Base-by-base conservation (phyloP, 1,140 invertebrate genomes). In the Lucilia cuprina region DNA sequence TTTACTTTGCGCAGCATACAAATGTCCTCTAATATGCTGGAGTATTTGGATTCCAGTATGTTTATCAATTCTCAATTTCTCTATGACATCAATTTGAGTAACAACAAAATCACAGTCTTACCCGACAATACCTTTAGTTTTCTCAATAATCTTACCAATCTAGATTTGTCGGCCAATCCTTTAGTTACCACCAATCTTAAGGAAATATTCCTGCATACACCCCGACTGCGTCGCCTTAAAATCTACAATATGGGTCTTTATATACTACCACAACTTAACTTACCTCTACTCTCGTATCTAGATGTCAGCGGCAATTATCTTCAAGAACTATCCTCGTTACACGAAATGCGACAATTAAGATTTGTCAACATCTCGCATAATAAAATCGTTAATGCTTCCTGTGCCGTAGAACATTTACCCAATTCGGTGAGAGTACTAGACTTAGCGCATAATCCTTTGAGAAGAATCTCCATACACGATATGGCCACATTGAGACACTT, bases 81-180 rank as follows among this genome's bases (percentile, higher is more conserved):
- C 35, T 94, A 95, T n/a, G 93, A 93, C 84, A 92, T 98, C 19
- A 95, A 96, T 92, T 92, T 98, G 85, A 94, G 95, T 17, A 93
- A 93, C 85, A 98, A 98, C 92, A 94, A 95, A 87, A 93, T 98
- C 34, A 96, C 95, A 0, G 96, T 97, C 83, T 90, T 98, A 60
- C 96, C 96, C 0, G 97, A 98, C 89, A 97, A 97, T 89, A 96
- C 96, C 2, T 98, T 98, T 90, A 95, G 95, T 0, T 95, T 96
- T 86, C 92, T 98, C 9, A 94, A 94, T 25, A 95, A 94, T 85
- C 92, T 98, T 35, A 93, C 96, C 74, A 94, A 93, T 85, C 91
- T 98, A 83, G 96, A 97, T 90, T 91, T 98, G 2, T 96, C 96
- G 50, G 94, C 93, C 82, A 98, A 98, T 91, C 92, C 93, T n/a